Base-by-base conservation (phyloP, 2,888 invertebrate species). In the Doris montereyensis region DNA sequence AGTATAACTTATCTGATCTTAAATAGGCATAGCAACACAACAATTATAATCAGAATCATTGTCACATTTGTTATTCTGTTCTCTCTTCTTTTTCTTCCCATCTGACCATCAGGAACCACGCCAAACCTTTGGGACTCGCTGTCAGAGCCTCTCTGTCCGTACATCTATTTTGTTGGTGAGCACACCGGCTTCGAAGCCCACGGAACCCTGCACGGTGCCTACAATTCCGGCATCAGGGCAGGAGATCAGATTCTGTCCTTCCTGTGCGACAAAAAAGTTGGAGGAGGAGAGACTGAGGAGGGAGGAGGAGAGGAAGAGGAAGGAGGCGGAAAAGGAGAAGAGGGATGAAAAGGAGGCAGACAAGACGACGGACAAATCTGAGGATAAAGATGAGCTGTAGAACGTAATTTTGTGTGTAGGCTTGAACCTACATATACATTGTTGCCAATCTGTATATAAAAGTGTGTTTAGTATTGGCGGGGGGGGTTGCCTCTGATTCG, bases 81-180 rank as follows among this genome's bases (percentile, higher is more conserved):
- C 52, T 41, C 52, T n/a, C n/a, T n/a, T n/a, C n/a, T n/a, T n/a
- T n/a, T n/a, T n/a, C n/a, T n/a, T n/a, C n/a, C n/a, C n/a, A n/a
- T n/a, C n/a, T n/a, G n/a, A n/a, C n/a, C n/a, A 17, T 10, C 76
- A 82, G 82, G 83, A 1, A 79, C 65, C 77, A 52, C 70, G 8
- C 77, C 80, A 8, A 72, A 78, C 0, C 26, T 86, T 17, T 87
- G 85, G 86, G 81, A 85, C 62, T 81, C 78, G 0, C 79, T 87
- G 17, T 72, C 84, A 0, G 57, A 82, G 60, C 88, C 88, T 0
- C 76, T 86, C 10, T 88, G 88, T 74, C 88, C 88, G 1, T 81
- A 85, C 73, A 82, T 88, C 17, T 87, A 86, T 79, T 86, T 88
- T 83, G 88, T 87, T 30, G 88, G 88, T 0, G 86, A 87, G 24